Evolutionary conservation across 2,888 invertebrate species (phyloP).

Genomic region (Nasonovia ribisnigri): DNA sequence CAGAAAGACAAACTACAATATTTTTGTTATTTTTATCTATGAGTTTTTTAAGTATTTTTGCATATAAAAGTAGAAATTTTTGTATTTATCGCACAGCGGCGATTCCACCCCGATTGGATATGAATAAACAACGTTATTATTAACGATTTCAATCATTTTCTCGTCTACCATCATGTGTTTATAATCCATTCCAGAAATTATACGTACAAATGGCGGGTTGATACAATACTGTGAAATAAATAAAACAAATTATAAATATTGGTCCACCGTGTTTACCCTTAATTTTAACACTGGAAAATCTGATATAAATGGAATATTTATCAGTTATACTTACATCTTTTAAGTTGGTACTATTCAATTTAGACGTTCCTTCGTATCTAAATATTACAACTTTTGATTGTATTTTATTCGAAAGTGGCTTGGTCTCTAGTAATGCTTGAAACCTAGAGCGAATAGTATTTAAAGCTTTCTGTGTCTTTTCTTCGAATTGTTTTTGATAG

Average conservation of each 20-base stretch:
- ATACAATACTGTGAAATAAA: slow-evolving; percentile 14
- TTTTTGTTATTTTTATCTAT: background rate
- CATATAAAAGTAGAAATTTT: background rate
- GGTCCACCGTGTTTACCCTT: background rate
- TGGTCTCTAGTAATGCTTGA: slow-evolving; percentile 3
- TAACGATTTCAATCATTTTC: background rate
- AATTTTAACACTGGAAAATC: background rate
- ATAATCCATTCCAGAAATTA: background rate
- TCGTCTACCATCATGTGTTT: background rate
- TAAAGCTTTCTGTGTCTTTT: background rate
- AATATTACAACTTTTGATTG: slow-evolving; percentile 6
- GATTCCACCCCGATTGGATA: background rate
- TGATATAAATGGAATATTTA: no score
- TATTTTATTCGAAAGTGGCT: slow-evolving; percentile 19
- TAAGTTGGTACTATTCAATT: background rate
- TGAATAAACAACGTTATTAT: background rate
- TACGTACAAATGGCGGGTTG: background rate
- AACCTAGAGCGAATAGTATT: background rate
- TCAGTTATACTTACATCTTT: background rate
- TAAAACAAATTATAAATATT: background rate
- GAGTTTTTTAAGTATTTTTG: background rate
- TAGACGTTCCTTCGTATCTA: background rate
- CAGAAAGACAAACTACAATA: background rate
- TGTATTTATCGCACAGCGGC: slow-evolving; percentile 4
- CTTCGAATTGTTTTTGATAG: background rate